Percentiles rank a stretch among this genome's conserved stretches.
Evolutionary conservation across 2,113 vertebrate species (phyloP).

Genomic region (Notarius quadriscutis): DNA sequence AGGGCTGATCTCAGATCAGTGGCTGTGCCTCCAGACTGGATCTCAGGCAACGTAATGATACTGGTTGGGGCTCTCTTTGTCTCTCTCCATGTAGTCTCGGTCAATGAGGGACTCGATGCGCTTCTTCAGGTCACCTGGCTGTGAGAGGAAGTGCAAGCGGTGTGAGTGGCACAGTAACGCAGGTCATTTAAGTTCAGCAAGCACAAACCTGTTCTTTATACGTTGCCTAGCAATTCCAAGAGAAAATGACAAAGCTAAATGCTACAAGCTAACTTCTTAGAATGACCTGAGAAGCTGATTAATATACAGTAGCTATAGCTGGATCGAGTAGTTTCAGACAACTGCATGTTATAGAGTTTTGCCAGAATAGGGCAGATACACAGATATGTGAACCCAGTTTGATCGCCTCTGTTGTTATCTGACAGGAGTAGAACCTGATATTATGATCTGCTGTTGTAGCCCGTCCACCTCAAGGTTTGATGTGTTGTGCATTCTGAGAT

Average conservation of each 20-base stretch:
- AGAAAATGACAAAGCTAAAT: neutral
- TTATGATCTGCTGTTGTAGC: no score
- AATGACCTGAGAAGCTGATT: neutral
- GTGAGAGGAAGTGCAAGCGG: constrained; percentile 10
- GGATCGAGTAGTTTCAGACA: neutral
- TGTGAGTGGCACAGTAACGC: neutral
- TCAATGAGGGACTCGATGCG: constrained; percentile 96
- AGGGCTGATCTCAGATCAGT: constrained; percentile 14
- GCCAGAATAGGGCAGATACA: neutral
- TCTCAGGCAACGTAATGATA: constrained; percentile 95
- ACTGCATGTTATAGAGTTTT: neutral
- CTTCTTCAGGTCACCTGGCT: constrained; percentile 97
- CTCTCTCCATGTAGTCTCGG: constrained; percentile 97
- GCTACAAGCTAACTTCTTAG: neutral
- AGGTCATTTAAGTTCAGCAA: neutral
- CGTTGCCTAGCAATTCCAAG: neutral
- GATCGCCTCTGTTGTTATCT: no score
- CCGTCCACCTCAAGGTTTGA: no score
- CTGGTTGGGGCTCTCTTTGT: constrained; percentile 95
- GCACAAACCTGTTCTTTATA: neutral
- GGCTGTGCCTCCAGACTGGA: neutral
- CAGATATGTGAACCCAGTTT: neutral
- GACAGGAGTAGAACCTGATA: no score
- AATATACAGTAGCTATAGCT: neutral
- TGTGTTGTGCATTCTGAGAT: no score